These are phyloP conservation scores for Oryctolagus cuniculus DNA, from an alignment of 2,113 vertebrate genomes.

Conservation along the genomic window DNA sequence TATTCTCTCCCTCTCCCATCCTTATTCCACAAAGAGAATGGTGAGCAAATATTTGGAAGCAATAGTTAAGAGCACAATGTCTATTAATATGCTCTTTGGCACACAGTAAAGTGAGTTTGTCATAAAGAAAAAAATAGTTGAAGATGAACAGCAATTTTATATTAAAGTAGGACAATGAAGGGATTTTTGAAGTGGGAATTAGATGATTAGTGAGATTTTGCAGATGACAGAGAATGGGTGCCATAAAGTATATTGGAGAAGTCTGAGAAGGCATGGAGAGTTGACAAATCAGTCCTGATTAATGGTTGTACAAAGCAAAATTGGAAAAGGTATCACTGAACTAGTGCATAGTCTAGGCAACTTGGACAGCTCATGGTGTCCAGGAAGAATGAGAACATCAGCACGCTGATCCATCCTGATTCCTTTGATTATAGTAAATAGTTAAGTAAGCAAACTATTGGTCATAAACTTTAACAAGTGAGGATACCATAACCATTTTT, in stretches of 20 bases:
- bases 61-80: no score
- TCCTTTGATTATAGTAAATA: background rate
- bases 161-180: background rate
- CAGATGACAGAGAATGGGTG: background rate
- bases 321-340: background rate
- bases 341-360: background rate
- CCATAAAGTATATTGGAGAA: background rate
- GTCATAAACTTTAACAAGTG: background rate
- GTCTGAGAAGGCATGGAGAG: background rate
- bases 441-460: background rate
- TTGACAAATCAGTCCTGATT: background rate
- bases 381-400: background rate
- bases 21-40: no score
- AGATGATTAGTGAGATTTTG: background rate
- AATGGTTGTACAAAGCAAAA: background rate
- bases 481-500: background rate
- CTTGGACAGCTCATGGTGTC: background rate
- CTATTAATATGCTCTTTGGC: no score
- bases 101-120: no score
- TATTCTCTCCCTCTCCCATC: no score
- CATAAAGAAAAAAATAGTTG: no score
- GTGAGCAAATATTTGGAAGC: no score
- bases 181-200: background rate
- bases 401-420: no score
- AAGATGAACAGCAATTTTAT: background rate